phyloP scores from a whole-genome alignment of 2,113 vertebrate species.

The Solenodon paradoxus region DNA sequence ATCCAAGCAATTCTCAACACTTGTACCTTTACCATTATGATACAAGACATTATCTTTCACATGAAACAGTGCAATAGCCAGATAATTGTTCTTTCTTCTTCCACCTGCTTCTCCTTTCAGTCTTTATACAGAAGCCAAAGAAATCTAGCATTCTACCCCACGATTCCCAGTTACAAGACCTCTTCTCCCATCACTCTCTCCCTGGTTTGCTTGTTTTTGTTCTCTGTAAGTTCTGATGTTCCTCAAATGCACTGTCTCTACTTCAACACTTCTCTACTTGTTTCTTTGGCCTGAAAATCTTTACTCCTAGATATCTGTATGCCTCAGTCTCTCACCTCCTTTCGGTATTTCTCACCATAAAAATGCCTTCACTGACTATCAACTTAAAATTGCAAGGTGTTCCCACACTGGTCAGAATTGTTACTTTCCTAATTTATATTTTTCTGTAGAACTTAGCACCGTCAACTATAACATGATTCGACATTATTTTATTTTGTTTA shows the following conservation, averaged over 20 bases:
- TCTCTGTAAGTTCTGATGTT: neutral
- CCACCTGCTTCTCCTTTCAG: neutral
- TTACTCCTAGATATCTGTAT: neutral
- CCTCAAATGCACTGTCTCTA: neutral
- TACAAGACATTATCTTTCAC: neutral
- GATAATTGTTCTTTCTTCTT: neutral
- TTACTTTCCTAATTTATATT: neutral
- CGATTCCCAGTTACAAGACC: neutral
- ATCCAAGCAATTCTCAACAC: neutral
- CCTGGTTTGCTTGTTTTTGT: neutral
- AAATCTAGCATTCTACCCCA: neutral
- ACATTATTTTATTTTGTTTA: neutral
- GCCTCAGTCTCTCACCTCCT: neutral
- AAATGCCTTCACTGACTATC: neutral
- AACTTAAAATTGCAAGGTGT: neutral
- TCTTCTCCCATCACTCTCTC: neutral
- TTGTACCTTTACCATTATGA: neutral
- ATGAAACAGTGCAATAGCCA: accelerated
- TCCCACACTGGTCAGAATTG: accelerated
- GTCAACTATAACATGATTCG: neutral
- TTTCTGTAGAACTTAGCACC: neutral
- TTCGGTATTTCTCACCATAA: neutral
- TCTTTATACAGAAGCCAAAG: neutral
- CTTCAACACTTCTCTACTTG: accelerated
- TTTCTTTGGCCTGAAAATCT: neutral